A percentile compares a stretch with the other conserved stretches of the same genome.
These are phyloP conservation scores for Alloplasta piceator DNA, from an alignment of 2,888 invertebrate species.

Conservation along the genomic window DNA sequence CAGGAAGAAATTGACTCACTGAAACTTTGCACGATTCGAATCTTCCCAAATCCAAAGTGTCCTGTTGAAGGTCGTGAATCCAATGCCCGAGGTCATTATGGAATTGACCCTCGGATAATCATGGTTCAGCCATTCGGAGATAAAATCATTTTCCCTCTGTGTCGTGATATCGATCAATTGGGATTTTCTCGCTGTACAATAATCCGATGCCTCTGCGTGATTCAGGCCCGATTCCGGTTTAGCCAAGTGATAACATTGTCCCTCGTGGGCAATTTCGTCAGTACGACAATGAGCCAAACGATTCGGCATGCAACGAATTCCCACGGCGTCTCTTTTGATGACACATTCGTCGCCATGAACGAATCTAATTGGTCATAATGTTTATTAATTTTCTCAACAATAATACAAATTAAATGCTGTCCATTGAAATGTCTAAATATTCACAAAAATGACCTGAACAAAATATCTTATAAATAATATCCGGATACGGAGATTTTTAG, in stretches of 20 bases:
- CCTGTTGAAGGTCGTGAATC: constrained; percentile 80
- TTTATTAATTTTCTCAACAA: constrained; percentile 1
- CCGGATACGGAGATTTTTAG: too few relatives aligned
- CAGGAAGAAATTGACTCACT: constrained; percentile 66
- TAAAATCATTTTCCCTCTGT: constrained; percentile 85
- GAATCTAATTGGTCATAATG: constrained; percentile 72
- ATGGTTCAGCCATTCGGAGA: constrained; percentile 84
- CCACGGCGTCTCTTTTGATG: constrained; percentile 81
- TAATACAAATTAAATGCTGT: constrained; percentile 25
- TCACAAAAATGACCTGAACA: too few relatives aligned
- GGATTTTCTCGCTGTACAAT: constrained; percentile 82
- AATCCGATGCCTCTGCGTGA: constrained; percentile 82
- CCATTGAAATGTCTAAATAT: too few relatives aligned
- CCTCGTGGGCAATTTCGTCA: constrained; percentile 84
- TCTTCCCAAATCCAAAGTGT: constrained; percentile 84
- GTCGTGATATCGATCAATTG: constrained; percentile 83
- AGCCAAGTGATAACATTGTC: constrained; percentile 84
- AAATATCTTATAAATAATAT: too few relatives aligned
- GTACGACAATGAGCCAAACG: constrained; percentile 82
- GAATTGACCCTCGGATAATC: constrained; percentile 78
- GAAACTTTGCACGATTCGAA: constrained; percentile 74
- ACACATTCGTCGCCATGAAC: constrained; percentile 78
- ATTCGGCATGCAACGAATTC: constrained; percentile 82
- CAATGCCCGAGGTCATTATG: constrained; percentile 84
- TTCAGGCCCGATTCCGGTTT: constrained; percentile 79